Conservation (phyloP, 1,140 invertebrate genomes). For the Bombus sylvicola region DNA sequence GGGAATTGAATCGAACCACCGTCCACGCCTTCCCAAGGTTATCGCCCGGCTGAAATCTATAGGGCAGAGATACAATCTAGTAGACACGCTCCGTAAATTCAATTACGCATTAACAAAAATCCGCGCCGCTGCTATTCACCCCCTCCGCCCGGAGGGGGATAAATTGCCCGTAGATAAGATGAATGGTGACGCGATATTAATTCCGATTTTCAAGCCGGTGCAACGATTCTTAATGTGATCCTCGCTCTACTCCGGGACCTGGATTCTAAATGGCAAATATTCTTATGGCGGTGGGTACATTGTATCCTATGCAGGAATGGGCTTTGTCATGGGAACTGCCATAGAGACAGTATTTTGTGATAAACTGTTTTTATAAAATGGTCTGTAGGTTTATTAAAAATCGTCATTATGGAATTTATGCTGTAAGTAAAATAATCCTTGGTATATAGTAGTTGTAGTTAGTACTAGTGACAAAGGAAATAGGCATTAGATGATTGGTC, state of each 20-base stretch:
- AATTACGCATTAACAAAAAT: conserved; percentile 81
- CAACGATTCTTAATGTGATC: conserved; percentile 43
- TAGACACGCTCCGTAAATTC: conserved; percentile 79
- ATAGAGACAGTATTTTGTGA: neutral
- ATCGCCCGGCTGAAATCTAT: conserved; percentile 73
- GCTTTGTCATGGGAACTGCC: neutral
- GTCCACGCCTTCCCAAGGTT: conserved; percentile 76
- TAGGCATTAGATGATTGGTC: too few relatives aligned
- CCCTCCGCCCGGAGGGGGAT: conserved; percentile 53
- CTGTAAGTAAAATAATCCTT: too few relatives aligned
- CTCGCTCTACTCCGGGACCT: conserved; percentile 1
- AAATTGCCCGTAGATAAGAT: conserved; percentile 69
- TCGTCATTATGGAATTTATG: too few relatives aligned
- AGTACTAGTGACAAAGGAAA: too few relatives aligned
- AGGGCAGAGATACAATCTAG: conserved; percentile 77
- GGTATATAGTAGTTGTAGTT: too few relatives aligned
- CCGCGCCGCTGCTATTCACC: conserved; percentile 37
- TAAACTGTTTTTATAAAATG: too few relatives aligned
- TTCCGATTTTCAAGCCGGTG: conserved; percentile 57
- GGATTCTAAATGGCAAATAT: neutral
- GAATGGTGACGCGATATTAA: conserved; percentile 69
- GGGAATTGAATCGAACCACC: conserved; percentile 76
- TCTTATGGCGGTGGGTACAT: conserved; percentile 16
- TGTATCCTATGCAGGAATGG: neutral
- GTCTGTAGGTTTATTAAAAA: too few relatives aligned